Base-by-base conservation (phyloP, 2,888 invertebrate species). In the Trachelus stipa region DNA sequence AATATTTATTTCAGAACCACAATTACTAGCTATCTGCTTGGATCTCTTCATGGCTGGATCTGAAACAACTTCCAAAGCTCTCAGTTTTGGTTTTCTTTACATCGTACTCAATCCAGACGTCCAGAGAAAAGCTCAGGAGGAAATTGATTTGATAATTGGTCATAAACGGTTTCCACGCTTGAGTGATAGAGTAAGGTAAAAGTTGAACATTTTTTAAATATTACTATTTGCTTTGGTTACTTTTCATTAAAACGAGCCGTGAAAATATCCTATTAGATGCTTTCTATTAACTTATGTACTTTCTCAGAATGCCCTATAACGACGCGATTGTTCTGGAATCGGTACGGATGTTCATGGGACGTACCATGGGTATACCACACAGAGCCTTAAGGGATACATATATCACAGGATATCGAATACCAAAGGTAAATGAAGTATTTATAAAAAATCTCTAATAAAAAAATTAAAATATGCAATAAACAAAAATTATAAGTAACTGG, bases 1-100 rank as follows among this genome's bases (percentile, higher is more conserved):
- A 33, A 31, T 71, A 31, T 33, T 71, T 71, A 94, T 95, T 88
- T 92, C 94, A 82, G 97, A 97, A 88, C 94, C 94, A 12, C 97
- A 97, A 85, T 91, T 97, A 76, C 90, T 97, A 78, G 96, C 96
- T 0, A 94, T 96, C 85, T 96, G 97, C 85, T 93, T 97, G 93
- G 97, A 97, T 85, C 94, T 97, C 93, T 97, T 97, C 86, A 94
- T 97, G 93, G 97, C 97, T 34, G 97, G 97, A 0, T 96, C 97
- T 0, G 97, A 97, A 91, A 97, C 97, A 0, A 97, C 97, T 0
- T 95, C 94, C 76, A 97, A 97, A 89, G 94, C 95, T 56, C 92
- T 97, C 86, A 95, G 95, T 37, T 97, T 97, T 87, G 94, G 95
- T 79, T 96, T 97, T 85, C 92, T 96, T 82, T 95, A 96, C 87